A percentile compares a stretch with the other conserved stretches of the same genome.
These are phyloP conservation scores for Mandrillus leucophaeus DNA, from an alignment of 2,113 vertebrate genomes.

Conservation along the genomic window DNA sequence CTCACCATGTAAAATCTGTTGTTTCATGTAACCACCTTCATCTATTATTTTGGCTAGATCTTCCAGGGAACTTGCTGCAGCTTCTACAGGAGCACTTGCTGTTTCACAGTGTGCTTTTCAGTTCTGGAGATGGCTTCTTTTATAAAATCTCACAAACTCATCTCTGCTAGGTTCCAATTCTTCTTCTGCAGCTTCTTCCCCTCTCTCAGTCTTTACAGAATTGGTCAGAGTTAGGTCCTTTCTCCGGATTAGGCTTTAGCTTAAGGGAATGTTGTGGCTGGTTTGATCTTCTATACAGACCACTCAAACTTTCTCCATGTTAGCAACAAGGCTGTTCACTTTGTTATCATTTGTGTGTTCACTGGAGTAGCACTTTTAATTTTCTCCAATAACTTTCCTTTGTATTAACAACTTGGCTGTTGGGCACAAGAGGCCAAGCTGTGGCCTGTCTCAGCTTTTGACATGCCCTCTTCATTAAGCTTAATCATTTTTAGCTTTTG, in stretches of 20 bases:
- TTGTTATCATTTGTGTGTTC: too few species aligned
- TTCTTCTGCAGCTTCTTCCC: neutral
- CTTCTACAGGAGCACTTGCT: neutral
- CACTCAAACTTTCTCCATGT: neutral
- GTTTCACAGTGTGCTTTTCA: neutral
- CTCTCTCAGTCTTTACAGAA: neutral
- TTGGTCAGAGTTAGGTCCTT: neutral
- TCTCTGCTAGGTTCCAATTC: neutral
- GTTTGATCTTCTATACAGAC: neutral
- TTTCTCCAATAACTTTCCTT: neutral
- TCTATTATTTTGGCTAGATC: neutral
- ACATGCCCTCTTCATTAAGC: neutral
- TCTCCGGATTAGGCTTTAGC: neutral
- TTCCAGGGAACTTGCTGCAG: neutral
- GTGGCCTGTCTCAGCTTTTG: neutral
- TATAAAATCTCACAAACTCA: neutral
- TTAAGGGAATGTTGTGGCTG: neutral
- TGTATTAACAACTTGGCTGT: too few species aligned
- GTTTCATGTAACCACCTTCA: neutral
- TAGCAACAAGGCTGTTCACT: neutral
- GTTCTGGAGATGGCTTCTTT: neutral
- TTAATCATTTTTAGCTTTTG: neutral
- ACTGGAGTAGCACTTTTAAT: too few species aligned
- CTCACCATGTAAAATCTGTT: neutral
- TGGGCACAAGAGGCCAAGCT: neutral